These are phyloP conservation scores for Acanthosoma haemorrhoidale DNA, from an alignment of 2,888 invertebrate species.

Conservation along the genomic window DNA sequence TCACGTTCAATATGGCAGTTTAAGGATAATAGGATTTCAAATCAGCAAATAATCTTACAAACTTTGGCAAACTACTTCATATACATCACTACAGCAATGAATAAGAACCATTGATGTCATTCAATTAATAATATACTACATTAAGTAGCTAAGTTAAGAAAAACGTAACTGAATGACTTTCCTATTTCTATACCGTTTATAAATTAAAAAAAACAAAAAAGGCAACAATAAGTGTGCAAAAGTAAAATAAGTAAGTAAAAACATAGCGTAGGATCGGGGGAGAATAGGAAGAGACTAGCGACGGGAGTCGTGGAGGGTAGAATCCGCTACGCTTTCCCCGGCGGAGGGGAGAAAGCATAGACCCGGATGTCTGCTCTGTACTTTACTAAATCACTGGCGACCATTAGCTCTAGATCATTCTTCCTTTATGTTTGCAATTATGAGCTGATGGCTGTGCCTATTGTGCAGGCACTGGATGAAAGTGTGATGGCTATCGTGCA, in stretches of 20 bases:
- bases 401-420: neutral
- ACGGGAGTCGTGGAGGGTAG: neutral
- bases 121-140: too few species aligned
- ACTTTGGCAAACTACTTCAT: too few species aligned
- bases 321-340: conserved; percentile 4
- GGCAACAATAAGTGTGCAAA: neutral
- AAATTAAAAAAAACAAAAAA: neutral
- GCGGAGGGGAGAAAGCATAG: neutral
- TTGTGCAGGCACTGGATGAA: neutral
- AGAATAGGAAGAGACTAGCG: conserved; percentile 11
- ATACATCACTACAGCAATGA: too few species aligned
- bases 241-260: neutral
- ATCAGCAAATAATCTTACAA: too few species aligned
- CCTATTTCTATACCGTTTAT: neutral
- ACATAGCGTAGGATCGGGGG: neutral
- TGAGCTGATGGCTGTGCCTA: neutral
- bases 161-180: too few species aligned
- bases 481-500: neutral
- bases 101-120: too few species aligned
- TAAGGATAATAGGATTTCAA: too few species aligned
- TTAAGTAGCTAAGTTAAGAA: too few species aligned
- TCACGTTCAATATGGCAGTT: too few species aligned
- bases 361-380: conserved; percentile 3
- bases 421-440: neutral
- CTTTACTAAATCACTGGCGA: neutral